Base-by-base conservation (phyloP, 2,113 vertebrate genomes). In the Centropristis striata region DNA sequence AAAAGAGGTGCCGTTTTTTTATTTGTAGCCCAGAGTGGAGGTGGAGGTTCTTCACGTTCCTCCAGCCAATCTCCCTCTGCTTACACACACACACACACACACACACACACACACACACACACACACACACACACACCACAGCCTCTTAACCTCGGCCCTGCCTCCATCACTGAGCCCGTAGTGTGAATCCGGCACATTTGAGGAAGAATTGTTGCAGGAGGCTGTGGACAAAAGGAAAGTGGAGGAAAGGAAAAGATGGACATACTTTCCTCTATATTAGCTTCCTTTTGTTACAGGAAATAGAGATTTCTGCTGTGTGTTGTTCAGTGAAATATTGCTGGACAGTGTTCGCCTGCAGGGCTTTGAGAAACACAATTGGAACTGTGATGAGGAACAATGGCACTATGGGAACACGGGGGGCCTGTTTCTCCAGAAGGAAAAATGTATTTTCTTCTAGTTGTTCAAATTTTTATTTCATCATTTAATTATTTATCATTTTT, bases 281-380 rank as follows among this genome's bases (percentile, higher is more conserved):
- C 60, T 21, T 60, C 59, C 71, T 47, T 68, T 81, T 87, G 78
- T 78, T 71, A n/a, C 1, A 55, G 50, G 42, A 80, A 78, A 68
- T 73, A 63, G 28, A 57, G 61, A 68, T 70, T 79, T 71, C 58
- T 44, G 36, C 23, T 55, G 25, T 57, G 37, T 66, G 54, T 41
- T 72, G 60, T 80, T 84, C 32, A 42, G 1, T 79, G 51, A 86
- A 81, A 81, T 86, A 74, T 84, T 64, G 49, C 42, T 37, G 66
- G 54, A 59, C 32, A 8, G 42, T 21, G 36, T 81, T 72, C 78
- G 77, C 72, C 80, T 75, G 70, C 41, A 12, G 71, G 58, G 75
- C 67, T 47, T 1, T 2, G 2, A 63, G 70, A 63, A 78, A 83
- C 80, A 54, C 55, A 69, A 63, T 60, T 71, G 75, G 54, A 51